phyloP scores from a whole-genome alignment of 2,113 vertebrate genomes.

The Pontoporia blainvillei region DNA sequence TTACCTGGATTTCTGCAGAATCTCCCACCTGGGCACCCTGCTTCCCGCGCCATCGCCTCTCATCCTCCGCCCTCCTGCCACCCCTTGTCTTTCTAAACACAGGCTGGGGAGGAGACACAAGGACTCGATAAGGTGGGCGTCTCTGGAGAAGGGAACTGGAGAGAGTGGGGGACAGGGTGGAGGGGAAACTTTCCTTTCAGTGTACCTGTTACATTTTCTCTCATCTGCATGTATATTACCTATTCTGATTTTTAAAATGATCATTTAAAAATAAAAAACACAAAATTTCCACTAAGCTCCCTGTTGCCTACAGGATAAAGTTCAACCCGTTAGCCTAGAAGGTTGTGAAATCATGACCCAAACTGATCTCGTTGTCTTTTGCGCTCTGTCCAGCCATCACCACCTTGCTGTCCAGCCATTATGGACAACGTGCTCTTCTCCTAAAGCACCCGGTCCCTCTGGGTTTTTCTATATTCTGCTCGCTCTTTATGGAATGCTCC shows the following conservation, averaged over 20 bases:
- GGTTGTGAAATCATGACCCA: not conserved
- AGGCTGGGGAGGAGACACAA: not conserved
- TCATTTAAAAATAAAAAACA: not conserved
- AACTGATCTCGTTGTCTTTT: fast-evolving
- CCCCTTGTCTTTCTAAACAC: not conserved
- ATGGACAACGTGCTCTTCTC: not conserved
- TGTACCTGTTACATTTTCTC: not conserved
- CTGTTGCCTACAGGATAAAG: not conserved
- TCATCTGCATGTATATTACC: not conserved
- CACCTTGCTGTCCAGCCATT: not conserved
- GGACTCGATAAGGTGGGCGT: not conserved
- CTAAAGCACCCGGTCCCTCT: not conserved
- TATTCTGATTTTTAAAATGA: not conserved
- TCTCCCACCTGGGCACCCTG: not conserved
- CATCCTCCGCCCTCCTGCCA: not conserved
- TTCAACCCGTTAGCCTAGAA: not conserved
- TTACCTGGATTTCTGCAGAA: not conserved
- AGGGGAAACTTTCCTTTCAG: not conserved
- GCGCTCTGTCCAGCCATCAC: not conserved
- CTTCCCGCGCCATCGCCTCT: not conserved
- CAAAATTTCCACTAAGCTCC: not conserved
- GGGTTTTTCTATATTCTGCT: not conserved
- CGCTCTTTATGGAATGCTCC: not conserved
- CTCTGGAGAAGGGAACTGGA: not conserved
- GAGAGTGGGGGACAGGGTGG: not conserved